Evolutionary conservation across 1,140 invertebrate genomes (phyloP), one percentile per base, ranked within the genome.

Genomic region (Drosophila takahashii): DNA sequence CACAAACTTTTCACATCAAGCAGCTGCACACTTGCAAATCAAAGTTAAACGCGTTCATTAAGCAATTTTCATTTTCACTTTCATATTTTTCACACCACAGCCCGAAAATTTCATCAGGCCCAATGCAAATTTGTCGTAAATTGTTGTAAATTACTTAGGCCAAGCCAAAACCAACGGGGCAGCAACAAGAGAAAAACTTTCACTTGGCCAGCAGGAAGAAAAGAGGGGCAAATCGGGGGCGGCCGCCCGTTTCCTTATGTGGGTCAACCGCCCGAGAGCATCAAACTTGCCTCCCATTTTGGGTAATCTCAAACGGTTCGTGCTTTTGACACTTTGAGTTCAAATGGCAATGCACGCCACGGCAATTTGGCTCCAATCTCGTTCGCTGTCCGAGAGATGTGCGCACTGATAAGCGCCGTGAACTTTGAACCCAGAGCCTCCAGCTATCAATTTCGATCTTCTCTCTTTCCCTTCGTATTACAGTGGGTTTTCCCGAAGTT

Each of bases 61-160:
- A 78, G 41, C 58, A 64, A 81, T 86, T 72, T 79, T 59, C 57
- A 77, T 80, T 73, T 81, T 69, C 54, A 77, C 58, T 80, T 81
- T 67, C 60, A 79, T 83, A 79, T 79, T 76, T 86, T 86, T 87
- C 75, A 83, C 83, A 81, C 83, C 75, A 74, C 47, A 74, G 47
- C 44, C 52, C 56, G 34, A 70, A 67, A 54, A 48, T 44, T 72
- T 36, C 45, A 77, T 44, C 26, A 9, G 45, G 29, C 47, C 45
- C 50, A 66, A 86, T 87, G 81, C 81, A 89, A 86, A 86, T 87
- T 86, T 81, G 61, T 87, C 64, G 65, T 86, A 86, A 86, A 87
- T 87, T 79, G 83, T 83, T 86, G 59, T 72, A 81, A 85, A 85
- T 79, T 81, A 78, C 69, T 83, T 79, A 75, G 58, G 64, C 36